These are phyloP conservation scores for Peromyscus californicus DNA, from an alignment of 2,113 vertebrate species.

Conservation along the genomic window DNA sequence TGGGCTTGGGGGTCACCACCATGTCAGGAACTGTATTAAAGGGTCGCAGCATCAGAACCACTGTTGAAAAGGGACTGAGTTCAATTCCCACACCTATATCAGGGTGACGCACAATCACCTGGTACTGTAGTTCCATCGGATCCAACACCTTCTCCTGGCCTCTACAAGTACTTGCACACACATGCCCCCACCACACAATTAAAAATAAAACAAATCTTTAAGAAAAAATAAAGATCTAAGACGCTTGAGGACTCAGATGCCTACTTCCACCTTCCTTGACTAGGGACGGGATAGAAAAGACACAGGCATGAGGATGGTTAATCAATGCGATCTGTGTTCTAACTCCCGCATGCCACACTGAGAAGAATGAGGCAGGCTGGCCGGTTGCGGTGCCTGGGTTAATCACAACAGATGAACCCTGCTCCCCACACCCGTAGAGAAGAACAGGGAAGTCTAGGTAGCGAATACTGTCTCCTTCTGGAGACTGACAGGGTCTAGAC, in stretches of 20 bases:
- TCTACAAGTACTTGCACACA: not conserved
- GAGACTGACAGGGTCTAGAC: not conserved
- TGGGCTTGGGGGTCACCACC: not conserved
- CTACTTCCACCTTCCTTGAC: not conserved
- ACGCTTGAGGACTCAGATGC: not conserved
- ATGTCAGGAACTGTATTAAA: not conserved
- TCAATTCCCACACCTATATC: not conserved
- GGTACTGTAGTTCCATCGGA: not conserved
- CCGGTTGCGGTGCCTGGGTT: not conserved
- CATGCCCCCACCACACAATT: not conserved
- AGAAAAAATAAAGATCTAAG: not conserved
- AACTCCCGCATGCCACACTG: not conserved
- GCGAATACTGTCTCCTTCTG: not conserved
- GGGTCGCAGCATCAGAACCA: not conserved
- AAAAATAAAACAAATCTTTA: not conserved
- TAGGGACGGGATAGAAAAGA: not conserved
- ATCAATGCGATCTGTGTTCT: not conserved
- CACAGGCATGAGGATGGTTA: not conserved
- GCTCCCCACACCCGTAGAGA: not conserved
- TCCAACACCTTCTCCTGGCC: not conserved
- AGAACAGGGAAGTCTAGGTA: not conserved
- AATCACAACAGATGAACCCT: not conserved
- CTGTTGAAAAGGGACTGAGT: not conserved
- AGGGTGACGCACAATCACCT: not conserved
- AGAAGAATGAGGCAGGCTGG: not conserved